Base-by-base conservation (phyloP, 2,888 invertebrate genomes). In the Cosmorhoe ocellata region DNA sequence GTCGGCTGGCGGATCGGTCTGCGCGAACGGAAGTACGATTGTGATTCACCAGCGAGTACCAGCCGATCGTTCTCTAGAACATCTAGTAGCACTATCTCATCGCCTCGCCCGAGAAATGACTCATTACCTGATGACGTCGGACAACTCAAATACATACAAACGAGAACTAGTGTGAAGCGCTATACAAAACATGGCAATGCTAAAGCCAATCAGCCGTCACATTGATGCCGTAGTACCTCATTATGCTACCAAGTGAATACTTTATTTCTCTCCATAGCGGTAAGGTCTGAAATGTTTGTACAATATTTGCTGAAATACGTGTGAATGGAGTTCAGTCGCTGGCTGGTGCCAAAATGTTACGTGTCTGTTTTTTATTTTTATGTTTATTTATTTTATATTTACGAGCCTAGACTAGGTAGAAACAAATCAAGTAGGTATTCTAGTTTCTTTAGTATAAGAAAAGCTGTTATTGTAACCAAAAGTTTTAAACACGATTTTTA, bases 11-110 rank as follows among this genome's bases (percentile, higher is more conserved):
- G 50, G 47, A 51, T 52, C 59, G 61, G 69, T 68, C 70, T 68
- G 69, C 66, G 69, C 67, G 71, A 72, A 73, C 82, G 84, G 80
- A 81, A 79, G 78, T 74, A 71, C 67, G 60, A 60, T 71, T 65
- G 71, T 85, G 84, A 85, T 76, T 83, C 84, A 84, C 77, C 68
- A 64, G 67, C 76, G 73, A 76, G 64, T 69, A 74, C 69, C 71
- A 69, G 74, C 73, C 72, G 68, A 74, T 66, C 73, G 74, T 69
- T 77, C 81, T 79, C 69, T 79, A 74, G 66, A 73, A 70, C 69
- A 71, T 69, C 61, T 66, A 74, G 59, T 58, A 51, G 63, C 70
- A 68, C 59, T 61, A 69, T 66, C 66, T 68, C 59, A 67, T 62
- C 68, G 61, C 66, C 64, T 59, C 63, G 59, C 61, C 59, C 58